Percentiles rank a stretch among this genome's conserved stretches.
Evolutionary conservation across 2,888 invertebrate species (phyloP).

Genomic region (Hirtodrosophila histrioides): DNA sequence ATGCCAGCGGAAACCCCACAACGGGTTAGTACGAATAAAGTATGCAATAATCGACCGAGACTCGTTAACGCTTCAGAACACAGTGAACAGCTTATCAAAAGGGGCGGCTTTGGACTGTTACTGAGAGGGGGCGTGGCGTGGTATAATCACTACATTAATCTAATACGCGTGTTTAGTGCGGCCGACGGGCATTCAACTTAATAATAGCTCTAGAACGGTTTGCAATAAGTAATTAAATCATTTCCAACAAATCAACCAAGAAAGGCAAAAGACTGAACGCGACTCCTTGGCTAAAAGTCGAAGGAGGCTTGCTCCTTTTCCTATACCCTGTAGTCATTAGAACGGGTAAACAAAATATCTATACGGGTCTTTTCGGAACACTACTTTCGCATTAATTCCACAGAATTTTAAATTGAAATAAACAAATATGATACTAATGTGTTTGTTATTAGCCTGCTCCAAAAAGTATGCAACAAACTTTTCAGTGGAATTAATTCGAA

Average conservation of each 20-base stretch:
- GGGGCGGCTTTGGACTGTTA: not conserved
- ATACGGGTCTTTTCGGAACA: too few species aligned
- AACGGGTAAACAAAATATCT: too few species aligned
- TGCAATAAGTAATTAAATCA: constrained; percentile 72
- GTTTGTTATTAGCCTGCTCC: too few species aligned
- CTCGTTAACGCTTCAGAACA: constrained; percentile 62
- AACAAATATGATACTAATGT: too few species aligned
- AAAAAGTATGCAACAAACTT: too few species aligned
- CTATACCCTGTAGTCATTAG: constrained; percentile 2
- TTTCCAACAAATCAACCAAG: constrained; percentile 60
- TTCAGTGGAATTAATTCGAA: too few species aligned
- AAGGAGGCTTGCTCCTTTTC: not conserved
- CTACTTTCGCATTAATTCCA: too few species aligned
- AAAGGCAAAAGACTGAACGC: constrained; percentile 1
- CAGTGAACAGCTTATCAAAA: constrained; percentile 12
- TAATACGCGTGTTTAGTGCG: constrained; percentile 63
- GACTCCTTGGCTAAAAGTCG: not conserved
- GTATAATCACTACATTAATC: constrained; percentile 72
- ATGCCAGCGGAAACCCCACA: constrained; percentile 24
- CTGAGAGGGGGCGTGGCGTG: not conserved
- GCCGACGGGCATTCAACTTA: constrained; percentile 50
- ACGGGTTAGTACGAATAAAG: constrained; percentile 33
- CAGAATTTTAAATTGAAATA: too few species aligned
- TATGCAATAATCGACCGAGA: constrained; percentile 58
- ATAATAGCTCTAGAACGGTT: constrained; percentile 63